Evolutionary conservation across 2,113 vertebrate species (phyloP).

Genomic region (Axis porcinus): DNA sequence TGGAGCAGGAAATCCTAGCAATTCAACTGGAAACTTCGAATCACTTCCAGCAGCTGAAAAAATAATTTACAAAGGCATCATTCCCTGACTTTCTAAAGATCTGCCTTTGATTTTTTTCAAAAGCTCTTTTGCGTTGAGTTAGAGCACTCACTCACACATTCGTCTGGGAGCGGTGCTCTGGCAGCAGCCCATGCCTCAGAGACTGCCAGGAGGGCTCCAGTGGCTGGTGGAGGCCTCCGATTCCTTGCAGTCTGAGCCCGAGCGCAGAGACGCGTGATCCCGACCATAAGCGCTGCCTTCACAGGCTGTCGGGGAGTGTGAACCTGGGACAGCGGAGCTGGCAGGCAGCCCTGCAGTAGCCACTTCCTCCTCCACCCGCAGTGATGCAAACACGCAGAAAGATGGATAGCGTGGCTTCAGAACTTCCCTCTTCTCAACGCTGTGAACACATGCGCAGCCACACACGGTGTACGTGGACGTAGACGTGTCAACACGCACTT

Average conservation of each 20-base stretch:
- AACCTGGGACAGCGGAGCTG: conserved; percentile 61
- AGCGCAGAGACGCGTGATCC: conserved; percentile 52
- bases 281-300: conserved; percentile 71
- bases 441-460: conserved; percentile 14
- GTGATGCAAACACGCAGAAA: background rate
- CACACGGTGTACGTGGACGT: background rate
- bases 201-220: conserved; percentile 71
- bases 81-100: conserved; percentile 1
- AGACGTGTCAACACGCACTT: background rate
- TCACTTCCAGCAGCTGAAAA: background rate
- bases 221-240: conserved; percentile 50
- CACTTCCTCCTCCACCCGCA: conserved; percentile 58
- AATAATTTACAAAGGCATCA: conserved; percentile 30
- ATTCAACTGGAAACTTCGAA: background rate
- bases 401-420: conserved; percentile 38
- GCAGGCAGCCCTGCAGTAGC: conserved; percentile 45
- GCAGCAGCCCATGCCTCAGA: conserved; percentile 58
- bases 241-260: conserved; percentile 64
- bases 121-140: conserved; percentile 42
- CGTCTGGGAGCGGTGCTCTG: conserved; percentile 63
- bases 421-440: background rate
- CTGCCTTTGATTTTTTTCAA: conserved; percentile 23
- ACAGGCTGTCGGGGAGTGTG: conserved; percentile 67
- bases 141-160: conserved; percentile 63
- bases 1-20: background rate